Conservation (phyloP, 2,888 invertebrate genomes). For the Litoditis marina region DNA sequence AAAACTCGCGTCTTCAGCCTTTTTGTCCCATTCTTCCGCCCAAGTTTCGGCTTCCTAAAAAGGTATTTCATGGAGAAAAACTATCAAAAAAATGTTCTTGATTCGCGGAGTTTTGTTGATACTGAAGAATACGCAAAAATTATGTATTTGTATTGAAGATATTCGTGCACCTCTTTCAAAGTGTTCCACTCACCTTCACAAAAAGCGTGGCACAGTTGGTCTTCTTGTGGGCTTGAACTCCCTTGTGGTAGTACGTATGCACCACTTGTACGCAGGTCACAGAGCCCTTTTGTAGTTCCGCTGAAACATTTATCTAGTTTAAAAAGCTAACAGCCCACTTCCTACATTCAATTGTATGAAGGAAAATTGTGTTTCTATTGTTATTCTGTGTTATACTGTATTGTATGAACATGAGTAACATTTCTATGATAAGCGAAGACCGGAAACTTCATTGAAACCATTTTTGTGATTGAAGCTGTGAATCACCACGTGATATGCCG, state of each 20-base stretch:
- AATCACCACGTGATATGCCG: no score
- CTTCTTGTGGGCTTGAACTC: slow-evolving; percentile 42
- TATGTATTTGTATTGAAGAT: no score
- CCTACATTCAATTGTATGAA: no score
- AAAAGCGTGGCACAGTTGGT: slow-evolving; percentile 52
- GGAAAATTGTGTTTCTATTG: slow-evolving; percentile 7
- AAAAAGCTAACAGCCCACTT: slow-evolving; percentile 8
- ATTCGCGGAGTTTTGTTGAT: no score
- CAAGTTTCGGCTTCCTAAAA: slow-evolving; percentile 45
- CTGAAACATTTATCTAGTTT: slow-evolving; percentile 22
- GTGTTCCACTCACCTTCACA: slow-evolving; percentile 28
- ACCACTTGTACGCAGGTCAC: slow-evolving; percentile 40
- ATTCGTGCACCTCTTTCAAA: no score
- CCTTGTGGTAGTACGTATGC: slow-evolving; percentile 39
- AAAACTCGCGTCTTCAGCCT: slow-evolving; percentile 27
- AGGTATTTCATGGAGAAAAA: background rate
- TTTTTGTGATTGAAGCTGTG: background rate
- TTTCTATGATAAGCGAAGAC: background rate
- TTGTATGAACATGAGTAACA: background rate
- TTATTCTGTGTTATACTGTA: background rate
- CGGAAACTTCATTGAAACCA: background rate
- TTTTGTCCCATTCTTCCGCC: slow-evolving; percentile 46
- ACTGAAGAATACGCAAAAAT: no score
- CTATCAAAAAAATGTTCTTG: no score
- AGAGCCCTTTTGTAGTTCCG: slow-evolving; percentile 35